Evolutionary conservation across 2,113 vertebrate genomes (phyloP).

Genomic region (Equus przewalskii): DNA sequence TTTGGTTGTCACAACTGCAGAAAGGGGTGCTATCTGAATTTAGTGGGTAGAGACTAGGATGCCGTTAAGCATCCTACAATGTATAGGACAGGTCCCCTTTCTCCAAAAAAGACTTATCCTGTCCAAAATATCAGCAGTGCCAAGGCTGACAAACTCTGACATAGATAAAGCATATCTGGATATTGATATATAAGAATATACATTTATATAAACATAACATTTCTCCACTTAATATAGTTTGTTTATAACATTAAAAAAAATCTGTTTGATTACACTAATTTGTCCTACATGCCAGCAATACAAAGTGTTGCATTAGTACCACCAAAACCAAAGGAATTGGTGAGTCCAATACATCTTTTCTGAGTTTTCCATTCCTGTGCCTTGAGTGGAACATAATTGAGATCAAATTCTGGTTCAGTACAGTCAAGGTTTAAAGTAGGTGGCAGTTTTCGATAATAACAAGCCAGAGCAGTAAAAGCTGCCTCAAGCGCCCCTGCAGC

Average conservation of each 20-base stretch:
- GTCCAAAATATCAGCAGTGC: not conserved
- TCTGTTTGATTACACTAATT: not conserved
- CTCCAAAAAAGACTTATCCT: not conserved
- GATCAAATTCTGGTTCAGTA: slow-evolving; percentile 94
- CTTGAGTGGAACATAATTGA: slow-evolving; percentile 94
- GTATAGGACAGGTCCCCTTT: not conserved
- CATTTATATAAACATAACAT: not conserved
- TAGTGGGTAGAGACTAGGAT: not conserved
- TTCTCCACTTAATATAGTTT: not conserved
- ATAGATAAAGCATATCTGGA: not conserved
- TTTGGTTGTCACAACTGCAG: not conserved
- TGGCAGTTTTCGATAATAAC: slow-evolving; percentile 93
- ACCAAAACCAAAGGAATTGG: slow-evolving; percentile 98
- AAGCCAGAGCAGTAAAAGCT: slow-evolving; percentile 95
- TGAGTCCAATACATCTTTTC: slow-evolving; percentile 91
- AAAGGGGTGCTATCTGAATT: not conserved
- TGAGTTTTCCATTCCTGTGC: slow-evolving; percentile 92
- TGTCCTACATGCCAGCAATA: slow-evolving; percentile 89
- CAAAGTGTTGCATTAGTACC: slow-evolving; percentile 97
- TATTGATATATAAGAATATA: not conserved
- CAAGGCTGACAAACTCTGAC: not conserved
- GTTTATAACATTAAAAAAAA: slow-evolving; percentile 35
- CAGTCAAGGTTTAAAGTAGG: slow-evolving; percentile 96
- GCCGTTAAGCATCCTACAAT: not conserved
- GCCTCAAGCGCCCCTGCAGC: slow-evolving; percentile 96